These are phyloP conservation scores for Platyrinchus mystaceus DNA, from an alignment of 2,797 vertebrate species.

Conservation along the genomic window DNA sequence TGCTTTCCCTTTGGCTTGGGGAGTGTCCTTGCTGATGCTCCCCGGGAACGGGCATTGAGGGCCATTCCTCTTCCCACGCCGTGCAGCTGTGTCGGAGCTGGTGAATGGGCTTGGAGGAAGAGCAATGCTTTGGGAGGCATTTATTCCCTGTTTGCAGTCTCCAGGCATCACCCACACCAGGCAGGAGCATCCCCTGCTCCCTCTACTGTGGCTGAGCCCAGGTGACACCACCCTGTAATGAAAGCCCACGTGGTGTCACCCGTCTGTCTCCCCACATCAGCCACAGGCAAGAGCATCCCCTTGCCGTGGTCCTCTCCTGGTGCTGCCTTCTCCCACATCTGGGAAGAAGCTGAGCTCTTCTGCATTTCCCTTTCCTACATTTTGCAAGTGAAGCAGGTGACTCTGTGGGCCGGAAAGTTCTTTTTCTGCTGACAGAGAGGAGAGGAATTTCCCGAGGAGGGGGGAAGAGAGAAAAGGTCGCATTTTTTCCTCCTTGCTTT, in stretches of 20 bases:
- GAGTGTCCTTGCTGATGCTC: background rate
- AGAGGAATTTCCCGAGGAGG: background rate
- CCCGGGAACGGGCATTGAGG: background rate
- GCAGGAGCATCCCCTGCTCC: background rate
- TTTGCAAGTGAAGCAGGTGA: accelerated
- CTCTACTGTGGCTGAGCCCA: background rate
- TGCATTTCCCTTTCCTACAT: background rate
- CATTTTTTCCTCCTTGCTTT: background rate
- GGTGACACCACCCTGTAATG: background rate
- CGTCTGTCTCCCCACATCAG: background rate
- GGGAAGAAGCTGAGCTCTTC: background rate
- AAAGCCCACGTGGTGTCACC: background rate
- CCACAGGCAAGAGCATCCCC: accelerated
- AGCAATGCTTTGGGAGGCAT: background rate
- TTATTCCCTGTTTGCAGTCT: background rate
- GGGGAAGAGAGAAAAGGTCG: background rate
- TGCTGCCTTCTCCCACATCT: background rate
- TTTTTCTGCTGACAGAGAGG: background rate
- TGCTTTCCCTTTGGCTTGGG: background rate
- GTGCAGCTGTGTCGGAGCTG: accelerated
- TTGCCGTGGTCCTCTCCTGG: accelerated
- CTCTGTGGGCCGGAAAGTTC: background rate
- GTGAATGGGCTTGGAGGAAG: background rate
- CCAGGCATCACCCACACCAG: background rate
- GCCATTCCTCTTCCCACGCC: background rate